Conservation (phyloP, 2,113 vertebrate species). For the Cyprinodon brontotheroides region DNA sequence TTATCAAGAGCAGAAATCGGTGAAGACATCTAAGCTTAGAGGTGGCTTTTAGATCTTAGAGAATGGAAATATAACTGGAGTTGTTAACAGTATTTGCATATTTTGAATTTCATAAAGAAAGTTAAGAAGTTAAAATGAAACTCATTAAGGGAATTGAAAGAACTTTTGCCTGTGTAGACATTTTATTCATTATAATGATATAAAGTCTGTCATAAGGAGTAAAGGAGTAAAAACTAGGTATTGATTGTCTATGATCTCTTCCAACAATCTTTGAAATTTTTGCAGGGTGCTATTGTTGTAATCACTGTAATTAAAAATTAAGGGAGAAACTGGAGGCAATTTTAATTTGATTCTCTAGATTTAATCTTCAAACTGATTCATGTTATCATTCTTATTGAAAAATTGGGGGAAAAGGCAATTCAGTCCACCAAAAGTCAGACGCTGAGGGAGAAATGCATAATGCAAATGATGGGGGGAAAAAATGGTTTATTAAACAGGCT, state of each 20-base stretch:
- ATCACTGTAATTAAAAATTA: neutral
- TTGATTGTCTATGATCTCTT: conserved; percentile 1
- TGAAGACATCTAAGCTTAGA: no score
- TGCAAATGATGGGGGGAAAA: conserved; percentile 15
- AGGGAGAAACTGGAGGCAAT: neutral
- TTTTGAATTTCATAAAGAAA: neutral
- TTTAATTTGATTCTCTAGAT: neutral
- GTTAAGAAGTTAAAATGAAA: neutral
- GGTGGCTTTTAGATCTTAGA: neutral
- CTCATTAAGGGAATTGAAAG: neutral
- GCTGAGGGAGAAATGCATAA: conserved; percentile 9
- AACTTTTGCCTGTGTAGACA: conserved; percentile 28
- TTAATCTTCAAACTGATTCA: conserved; percentile 5
- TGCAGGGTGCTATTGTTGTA: neutral
- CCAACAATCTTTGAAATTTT: neutral
- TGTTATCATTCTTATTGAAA: conserved; percentile 2
- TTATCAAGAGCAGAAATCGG: no score
- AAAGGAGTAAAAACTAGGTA: neutral
- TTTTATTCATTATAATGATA: conserved; percentile 10
- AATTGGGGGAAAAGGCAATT: neutral
- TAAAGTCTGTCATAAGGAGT: neutral
- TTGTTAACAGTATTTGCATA: neutral
- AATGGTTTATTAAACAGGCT: conserved; percentile 43
- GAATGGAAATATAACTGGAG: neutral
- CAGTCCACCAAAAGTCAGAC: conserved; percentile 9